These are phyloP conservation scores for Darevskia mixta DNA, from an alignment of 2,797 vertebrate species.

Conservation along the genomic window DNA sequence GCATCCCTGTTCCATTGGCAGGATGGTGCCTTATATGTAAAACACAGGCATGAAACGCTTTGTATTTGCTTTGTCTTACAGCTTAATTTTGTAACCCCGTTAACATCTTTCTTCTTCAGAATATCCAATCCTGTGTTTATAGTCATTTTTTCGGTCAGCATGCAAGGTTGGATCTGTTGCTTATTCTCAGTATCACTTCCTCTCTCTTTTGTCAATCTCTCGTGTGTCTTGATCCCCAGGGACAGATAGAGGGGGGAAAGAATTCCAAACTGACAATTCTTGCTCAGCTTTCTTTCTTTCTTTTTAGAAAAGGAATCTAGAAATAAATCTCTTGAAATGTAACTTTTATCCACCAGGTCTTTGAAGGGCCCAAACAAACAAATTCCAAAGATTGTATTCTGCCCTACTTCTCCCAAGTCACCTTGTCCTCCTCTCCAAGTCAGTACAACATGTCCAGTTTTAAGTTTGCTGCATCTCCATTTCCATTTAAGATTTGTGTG, in stretches of 20 bases:
- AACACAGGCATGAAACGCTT: neutral
- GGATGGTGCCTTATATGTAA: rapidly evolving
- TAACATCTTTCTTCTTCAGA: slow-evolving; percentile 60
- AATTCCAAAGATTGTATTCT: slow-evolving; percentile 19
- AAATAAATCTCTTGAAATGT: slow-evolving; percentile 22
- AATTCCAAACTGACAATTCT: slow-evolving; percentile 27
- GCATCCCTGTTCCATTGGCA: neutral
- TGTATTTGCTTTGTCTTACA: slow-evolving; percentile 51
- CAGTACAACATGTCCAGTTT: neutral
- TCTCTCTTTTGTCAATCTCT: slow-evolving; percentile 28
- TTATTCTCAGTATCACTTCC: neutral
- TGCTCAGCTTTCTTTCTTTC: neutral
- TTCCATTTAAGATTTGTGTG: too few relatives aligned
- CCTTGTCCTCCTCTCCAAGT: neutral
- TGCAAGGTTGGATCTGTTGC: slow-evolving; percentile 6
- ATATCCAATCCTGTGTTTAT: slow-evolving; percentile 52
- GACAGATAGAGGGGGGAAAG: neutral
- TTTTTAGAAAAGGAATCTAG: slow-evolving; percentile 45
- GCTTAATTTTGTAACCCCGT: slow-evolving; percentile 30
- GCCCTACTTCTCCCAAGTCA: rapidly evolving
- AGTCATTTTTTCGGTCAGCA: slow-evolving; percentile 32
- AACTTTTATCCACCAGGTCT: neutral
- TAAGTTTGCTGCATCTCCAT: too few relatives aligned
- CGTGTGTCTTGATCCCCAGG: slow-evolving; percentile 35
- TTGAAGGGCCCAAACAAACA: slow-evolving; percentile 21